phyloP scores from a whole-genome alignment of 2,888 invertebrate genomes.

The Pseudoips prasinana region DNA sequence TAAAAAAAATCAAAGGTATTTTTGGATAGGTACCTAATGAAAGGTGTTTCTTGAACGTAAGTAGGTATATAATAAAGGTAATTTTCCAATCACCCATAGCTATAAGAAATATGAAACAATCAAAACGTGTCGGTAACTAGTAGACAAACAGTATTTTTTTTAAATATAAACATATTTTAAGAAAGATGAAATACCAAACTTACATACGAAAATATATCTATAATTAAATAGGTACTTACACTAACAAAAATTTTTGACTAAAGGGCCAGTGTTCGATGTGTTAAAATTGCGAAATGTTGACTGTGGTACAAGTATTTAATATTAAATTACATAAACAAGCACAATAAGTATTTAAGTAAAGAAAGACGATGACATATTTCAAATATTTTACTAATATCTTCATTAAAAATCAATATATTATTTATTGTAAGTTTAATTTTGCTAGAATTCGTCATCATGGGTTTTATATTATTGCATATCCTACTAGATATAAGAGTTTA shows the following conservation, averaged over 20 bases:
- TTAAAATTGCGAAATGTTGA: constrained; percentile 39
- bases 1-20: too few relatives aligned
- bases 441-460: too few relatives aligned
- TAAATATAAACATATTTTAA: constrained; percentile 34
- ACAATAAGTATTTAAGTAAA: constrained; percentile 41
- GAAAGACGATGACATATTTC: constrained; percentile 27
- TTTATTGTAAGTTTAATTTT: too few relatives aligned
- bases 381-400: constrained; percentile 16
- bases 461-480: too few relatives aligned
- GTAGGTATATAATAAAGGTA: too few relatives aligned
- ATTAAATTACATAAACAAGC: constrained; percentile 50
- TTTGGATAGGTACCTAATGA: too few relatives aligned
- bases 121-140: constrained; percentile 50
- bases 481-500: too few relatives aligned
- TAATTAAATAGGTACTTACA: constrained; percentile 68
- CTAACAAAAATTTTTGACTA: constrained; percentile 75
- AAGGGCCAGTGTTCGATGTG: constrained; percentile 75
- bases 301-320: constrained; percentile 29
- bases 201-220: constrained; percentile 46
- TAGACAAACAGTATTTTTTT: constrained; percentile 35
- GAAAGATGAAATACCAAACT: constrained; percentile 46
- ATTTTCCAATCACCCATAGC: constrained; percentile 25
- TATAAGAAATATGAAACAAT: constrained; percentile 37
- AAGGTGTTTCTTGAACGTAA: too few relatives aligned
- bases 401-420: too few relatives aligned